Base-by-base conservation (phyloP, 2,888 invertebrate genomes). In the Oligia latruncula region DNA sequence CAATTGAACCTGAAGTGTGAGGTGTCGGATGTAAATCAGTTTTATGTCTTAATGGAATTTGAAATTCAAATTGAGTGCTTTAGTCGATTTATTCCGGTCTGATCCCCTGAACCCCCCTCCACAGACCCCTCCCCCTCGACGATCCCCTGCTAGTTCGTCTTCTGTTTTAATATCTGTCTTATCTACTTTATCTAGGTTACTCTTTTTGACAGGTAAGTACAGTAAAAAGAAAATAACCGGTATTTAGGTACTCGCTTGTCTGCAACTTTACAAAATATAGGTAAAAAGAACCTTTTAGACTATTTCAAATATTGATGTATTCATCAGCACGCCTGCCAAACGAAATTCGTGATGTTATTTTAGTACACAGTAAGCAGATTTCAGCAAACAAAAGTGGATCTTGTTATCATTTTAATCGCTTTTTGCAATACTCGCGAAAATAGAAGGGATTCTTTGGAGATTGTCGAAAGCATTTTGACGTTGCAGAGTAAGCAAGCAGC, bases 251-350 rank as follows among this genome's bases (percentile, higher is more conserved):
- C 29, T 35, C 13, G 60, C 2, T 6, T 9, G 35, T 13, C 13
- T 20, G 49, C 49, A 35, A 0, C 8, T 58, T 65, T 29, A 62
- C 23, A 64, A 62, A 76, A 49, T 52, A 55, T 13, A n/a, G 8
- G 15, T 40, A 71, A 15, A n/a, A 75, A 35, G 35, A 60, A 75
- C 3, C 46, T 40, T 62, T 72, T n/a, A 66, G 35, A 52, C 20
- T 35, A 52, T n/a, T 67, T 67, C n/a, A 76, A 82, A 67, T 76
- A 82, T 75, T 80, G 29, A 80, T 75, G 35, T 62, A 76, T 80
- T 80, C 82, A 62, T 17, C 62, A 62, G 46, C 80, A 76, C 80
- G 80, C 23, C 76, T 68, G 3, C 4, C 40, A 46, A 62, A 68
- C 46, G 20, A 40, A 40, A 60, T 60, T 52, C 4, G 8, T 75